A percentile compares a stretch with the other conserved stretches of the same genome.
Conservation (phyloP, 2,888 invertebrate species). For the Drosophila fungiperda region DNA sequence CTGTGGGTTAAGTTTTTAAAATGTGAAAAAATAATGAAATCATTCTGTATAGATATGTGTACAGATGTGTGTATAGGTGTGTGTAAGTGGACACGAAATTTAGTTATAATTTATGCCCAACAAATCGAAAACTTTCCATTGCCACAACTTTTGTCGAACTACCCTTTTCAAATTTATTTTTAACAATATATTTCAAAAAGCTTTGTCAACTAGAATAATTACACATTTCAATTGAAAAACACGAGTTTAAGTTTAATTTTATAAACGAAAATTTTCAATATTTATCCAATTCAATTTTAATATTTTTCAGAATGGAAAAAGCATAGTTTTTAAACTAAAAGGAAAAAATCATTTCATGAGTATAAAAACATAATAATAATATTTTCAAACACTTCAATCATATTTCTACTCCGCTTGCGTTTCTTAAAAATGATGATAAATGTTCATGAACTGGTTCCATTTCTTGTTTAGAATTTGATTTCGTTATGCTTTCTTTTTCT, state of each 20-base stretch:
- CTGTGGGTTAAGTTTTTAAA: not conserved
- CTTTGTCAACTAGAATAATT: not conserved
- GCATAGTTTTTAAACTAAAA: no score
- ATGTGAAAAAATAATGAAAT: not conserved
- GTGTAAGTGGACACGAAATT: not conserved
- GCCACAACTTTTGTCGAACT: not conserved
- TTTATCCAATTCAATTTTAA: not conserved
- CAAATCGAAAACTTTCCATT: not conserved
- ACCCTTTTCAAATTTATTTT: no score
- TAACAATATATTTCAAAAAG: not conserved
- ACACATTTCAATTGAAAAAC: not conserved
- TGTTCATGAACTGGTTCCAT: not conserved
- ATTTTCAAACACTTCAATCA: not conserved
- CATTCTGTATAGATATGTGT: not conserved
- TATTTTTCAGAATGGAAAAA: no score
- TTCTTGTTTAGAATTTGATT: not conserved
- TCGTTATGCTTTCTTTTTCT: not conserved
- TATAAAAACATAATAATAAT: not conserved
- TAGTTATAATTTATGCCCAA: not conserved
- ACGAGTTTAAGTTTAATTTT: not conserved
- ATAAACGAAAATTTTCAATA: not conserved
- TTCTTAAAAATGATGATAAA: not conserved
- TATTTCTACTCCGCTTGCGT: not conserved
- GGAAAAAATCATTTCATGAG: accelerated
- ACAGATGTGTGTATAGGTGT: constrained; percentile 5